phyloP scores from a whole-genome alignment of 2,113 vertebrate genomes.

The Grammomys surdaster region DNA sequence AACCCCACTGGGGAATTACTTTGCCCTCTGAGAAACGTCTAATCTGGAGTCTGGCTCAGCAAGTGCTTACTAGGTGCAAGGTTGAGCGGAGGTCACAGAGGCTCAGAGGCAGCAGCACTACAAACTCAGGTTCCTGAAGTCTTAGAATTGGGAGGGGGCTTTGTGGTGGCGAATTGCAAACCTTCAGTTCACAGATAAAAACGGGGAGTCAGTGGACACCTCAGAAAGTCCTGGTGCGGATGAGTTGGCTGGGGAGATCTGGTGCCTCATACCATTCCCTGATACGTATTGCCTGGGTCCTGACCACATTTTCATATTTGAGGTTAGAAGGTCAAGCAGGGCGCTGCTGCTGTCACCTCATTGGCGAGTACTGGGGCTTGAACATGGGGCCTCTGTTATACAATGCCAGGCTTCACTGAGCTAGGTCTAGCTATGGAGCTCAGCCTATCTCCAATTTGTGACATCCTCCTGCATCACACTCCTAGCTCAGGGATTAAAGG shows the following conservation, averaged over 20 bases:
- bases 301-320: background rate
- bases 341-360: too few relatives aligned
- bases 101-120: conserved; percentile 5
- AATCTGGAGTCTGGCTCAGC: conserved; percentile 60
- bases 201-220: background rate
- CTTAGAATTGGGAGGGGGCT: conserved; percentile 19
- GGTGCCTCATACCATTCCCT: background rate
- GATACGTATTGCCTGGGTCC: background rate
- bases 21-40: conserved; percentile 64
- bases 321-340: background rate
- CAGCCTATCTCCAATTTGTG: background rate
- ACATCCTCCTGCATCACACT: background rate
- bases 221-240: background rate
- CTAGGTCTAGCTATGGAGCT: background rate
- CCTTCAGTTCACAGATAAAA: conserved; percentile 25
- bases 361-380: too few relatives aligned
- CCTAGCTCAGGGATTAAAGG: background rate
- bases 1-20: conserved; percentile 52
- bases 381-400: background rate
- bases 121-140: conserved; percentile 9
- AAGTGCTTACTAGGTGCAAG: conserved; percentile 67
- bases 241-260: background rate
- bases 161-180: background rate
- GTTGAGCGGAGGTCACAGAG: conserved; percentile 74
- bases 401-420: background rate